A percentile compares a stretch with the other conserved stretches of the same genome.
Evolutionary conservation across 2,888 invertebrate genomes (phyloP).

Genomic region (Drosophila hamatofila): DNA sequence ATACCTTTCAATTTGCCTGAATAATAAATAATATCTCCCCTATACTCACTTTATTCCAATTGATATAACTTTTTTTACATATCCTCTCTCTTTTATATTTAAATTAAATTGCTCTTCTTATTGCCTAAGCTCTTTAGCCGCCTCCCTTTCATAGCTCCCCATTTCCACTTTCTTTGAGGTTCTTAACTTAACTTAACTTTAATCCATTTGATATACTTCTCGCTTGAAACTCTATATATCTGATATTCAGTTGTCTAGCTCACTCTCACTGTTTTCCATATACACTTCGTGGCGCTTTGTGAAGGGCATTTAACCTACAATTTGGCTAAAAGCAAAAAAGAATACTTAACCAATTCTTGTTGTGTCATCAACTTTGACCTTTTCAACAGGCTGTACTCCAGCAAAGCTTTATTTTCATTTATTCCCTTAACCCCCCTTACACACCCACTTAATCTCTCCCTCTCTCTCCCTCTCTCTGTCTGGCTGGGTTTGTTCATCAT

Average conservation of each 20-base stretch:
- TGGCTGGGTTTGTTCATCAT: constrained; percentile 14
- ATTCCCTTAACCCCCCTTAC: neutral
- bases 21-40: too few species aligned
- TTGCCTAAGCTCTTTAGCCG: too few species aligned
- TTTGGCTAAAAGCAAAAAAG: neutral
- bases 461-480: neutral
- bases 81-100: too few species aligned
- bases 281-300: neutral
- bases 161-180: neutral
- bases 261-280: neutral
- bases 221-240: neutral
- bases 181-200: neutral
- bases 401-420: constrained; percentile 14
- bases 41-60: too few species aligned
- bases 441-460: neutral
- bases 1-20: too few species aligned
- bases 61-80: too few species aligned
- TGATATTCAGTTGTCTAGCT: neutral
- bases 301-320: constrained; percentile 6
- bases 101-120: too few species aligned
- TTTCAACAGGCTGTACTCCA: constrained; percentile 58
- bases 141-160: too few species aligned
- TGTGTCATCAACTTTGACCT: constrained; percentile 65
- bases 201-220: neutral
- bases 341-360: constrained; percentile 22